A percentile compares a stretch with the other conserved stretches of the same genome.
These are phyloP conservation scores for Drosophila melanica DNA, from an alignment of 1,140 invertebrate species.

Conservation along the genomic window DNA sequence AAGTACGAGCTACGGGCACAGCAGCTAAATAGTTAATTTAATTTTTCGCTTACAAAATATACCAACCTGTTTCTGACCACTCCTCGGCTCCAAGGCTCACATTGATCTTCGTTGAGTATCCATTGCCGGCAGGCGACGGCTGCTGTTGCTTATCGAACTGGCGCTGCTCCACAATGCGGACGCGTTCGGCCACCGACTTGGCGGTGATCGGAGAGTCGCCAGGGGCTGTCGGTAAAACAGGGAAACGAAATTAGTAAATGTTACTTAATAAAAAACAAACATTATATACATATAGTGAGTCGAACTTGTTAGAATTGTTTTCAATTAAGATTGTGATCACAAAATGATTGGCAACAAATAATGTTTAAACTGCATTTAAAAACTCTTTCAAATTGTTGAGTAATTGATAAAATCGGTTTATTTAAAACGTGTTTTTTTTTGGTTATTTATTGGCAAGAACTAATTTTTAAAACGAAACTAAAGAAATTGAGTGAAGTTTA, in stretches of 20 bases:
- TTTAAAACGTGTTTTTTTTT: too few species aligned
- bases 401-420: neutral
- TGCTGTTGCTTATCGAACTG: slow-evolving; percentile 59
- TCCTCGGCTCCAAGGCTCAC: slow-evolving; percentile 70
- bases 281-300: neutral
- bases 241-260: slow-evolving; percentile 18
- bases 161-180: slow-evolving; percentile 77
- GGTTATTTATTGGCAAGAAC: too few species aligned
- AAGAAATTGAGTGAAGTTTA: too few species aligned
- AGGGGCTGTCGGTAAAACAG: slow-evolving; percentile 1
- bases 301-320: slow-evolving; percentile 11
- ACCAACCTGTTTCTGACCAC: slow-evolving; percentile 77
- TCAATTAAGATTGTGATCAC: slow-evolving; percentile 10
- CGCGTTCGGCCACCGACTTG: slow-evolving; percentile 84
- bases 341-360: slow-evolving; percentile 4
- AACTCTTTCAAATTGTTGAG: neutral
- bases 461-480: too few species aligned
- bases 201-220: slow-evolving; percentile 61
- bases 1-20: slow-evolving; percentile 60
- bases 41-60: slow-evolving; percentile 3
- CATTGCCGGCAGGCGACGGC: slow-evolving; percentile 66
- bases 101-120: slow-evolving; percentile 87
- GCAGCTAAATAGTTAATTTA: slow-evolving; percentile 45
- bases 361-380: neutral
- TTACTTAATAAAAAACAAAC: slow-evolving; percentile 9